Percentiles rank a stretch among this genome's conserved stretches.
Evolutionary conservation across 2,888 invertebrate genomes (phyloP).

Genomic region (Calameuta idolon): DNA sequence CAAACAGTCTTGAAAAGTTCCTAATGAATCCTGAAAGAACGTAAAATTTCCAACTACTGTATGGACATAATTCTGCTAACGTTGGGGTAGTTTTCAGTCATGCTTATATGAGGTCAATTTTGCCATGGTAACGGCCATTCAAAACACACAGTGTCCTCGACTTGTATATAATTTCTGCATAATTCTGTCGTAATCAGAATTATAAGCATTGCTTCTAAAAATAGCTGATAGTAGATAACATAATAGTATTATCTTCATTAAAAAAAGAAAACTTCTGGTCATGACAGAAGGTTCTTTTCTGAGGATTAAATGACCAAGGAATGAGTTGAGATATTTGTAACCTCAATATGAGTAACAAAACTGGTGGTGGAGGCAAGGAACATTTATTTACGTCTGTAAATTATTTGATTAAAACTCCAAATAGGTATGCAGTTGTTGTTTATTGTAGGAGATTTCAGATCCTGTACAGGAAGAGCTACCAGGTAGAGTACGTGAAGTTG

Average conservation of each 20-base stretch:
- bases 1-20: no score
- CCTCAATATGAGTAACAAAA: constrained; percentile 49
- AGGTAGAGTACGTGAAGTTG: constrained; percentile 83
- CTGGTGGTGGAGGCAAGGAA: constrained; percentile 37
- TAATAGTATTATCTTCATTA: neutral
- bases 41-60: neutral
- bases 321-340: constrained; percentile 6
- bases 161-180: neutral
- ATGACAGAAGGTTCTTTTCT: neutral
- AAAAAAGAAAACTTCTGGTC: neutral
- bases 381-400: neutral
- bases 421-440: neutral
- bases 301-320: neutral
- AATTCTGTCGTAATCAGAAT: neutral
- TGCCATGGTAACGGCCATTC: constrained; percentile 18
- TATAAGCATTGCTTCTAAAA: neutral
- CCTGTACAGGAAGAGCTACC: constrained; percentile 73
- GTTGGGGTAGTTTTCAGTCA: constrained; percentile 14
- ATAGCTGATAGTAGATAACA: neutral
- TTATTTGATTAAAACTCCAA: neutral
- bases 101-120: constrained; percentile 26
- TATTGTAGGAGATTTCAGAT: constrained; percentile 53
- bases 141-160: constrained; percentile 11
- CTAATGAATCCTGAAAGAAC: no score
- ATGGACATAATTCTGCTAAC: neutral